Evolutionary conservation across 2,888 invertebrate species (phyloP).

Genomic region (Drosophila cyrtoloma): DNA sequence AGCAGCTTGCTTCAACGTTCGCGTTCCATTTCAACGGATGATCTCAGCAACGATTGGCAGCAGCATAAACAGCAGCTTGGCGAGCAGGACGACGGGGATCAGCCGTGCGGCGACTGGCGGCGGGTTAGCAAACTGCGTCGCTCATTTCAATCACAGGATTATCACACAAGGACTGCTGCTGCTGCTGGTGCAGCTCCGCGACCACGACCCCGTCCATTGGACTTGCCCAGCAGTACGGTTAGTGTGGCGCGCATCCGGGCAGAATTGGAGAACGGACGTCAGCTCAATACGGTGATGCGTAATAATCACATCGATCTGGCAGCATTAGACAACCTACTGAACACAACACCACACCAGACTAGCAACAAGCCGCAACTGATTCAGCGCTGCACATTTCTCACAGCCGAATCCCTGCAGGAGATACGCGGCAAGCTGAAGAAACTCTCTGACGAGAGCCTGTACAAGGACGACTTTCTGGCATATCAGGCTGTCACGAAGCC

Average conservation of each 20-base stretch:
- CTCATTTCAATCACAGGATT: conserved; percentile 89
- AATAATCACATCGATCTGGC: conserved; percentile 87
- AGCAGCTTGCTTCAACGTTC: conserved; percentile 77
- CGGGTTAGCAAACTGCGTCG: conserved; percentile 88
- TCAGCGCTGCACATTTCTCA: conserved; percentile 85
- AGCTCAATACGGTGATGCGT: conserved; percentile 86
- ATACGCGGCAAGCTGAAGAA: conserved; percentile 87
- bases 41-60: conserved; percentile 85
- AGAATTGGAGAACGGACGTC: conserved; percentile 87
- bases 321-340: conserved; percentile 86
- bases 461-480: conserved; percentile 83
- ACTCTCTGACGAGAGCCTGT: conserved; percentile 86
- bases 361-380: conserved; percentile 56
- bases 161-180: conserved; percentile 45
- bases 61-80: conserved; percentile 83
- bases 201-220: conserved; percentile 75
- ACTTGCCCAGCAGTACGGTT: conserved; percentile 86
- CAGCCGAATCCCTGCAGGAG: conserved; percentile 88
- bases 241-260: conserved; percentile 87
- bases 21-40: conserved; percentile 86
- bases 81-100: conserved; percentile 85
- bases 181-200: neutral
- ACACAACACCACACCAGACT: conserved; percentile 53
- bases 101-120: conserved; percentile 88
- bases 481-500: conserved; percentile 51